These are phyloP conservation scores for Eupelmus urozonus DNA, from an alignment of 2,888 invertebrate genomes.

Conservation along the genomic window DNA sequence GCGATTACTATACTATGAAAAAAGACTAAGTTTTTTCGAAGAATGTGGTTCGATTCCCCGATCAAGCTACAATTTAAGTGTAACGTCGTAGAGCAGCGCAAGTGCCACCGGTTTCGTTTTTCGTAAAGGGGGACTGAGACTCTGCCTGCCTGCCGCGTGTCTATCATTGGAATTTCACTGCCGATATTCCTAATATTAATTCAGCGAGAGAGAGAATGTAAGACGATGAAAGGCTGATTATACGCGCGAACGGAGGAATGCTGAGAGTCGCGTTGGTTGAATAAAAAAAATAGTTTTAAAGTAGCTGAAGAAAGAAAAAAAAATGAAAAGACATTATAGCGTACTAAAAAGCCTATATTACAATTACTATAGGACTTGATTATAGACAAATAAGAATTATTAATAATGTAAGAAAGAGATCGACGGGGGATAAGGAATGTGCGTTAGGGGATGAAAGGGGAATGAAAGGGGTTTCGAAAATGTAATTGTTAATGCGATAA, in stretches of 20 bases:
- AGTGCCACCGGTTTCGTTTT: conserved; percentile 60
- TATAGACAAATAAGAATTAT: conserved; percentile 61
- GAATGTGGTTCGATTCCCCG: conserved; percentile 54
- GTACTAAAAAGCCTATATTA: conserved; percentile 73
- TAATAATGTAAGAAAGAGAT: conserved; percentile 62
- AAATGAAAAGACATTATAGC: conserved; percentile 64
- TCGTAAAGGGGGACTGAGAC: conserved; percentile 53
- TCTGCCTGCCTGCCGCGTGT: conserved; percentile 74
- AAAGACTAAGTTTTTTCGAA: conserved; percentile 40
- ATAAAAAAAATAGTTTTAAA: conserved; percentile 47
- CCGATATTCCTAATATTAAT: conserved; percentile 74
- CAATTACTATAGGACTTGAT: conserved; percentile 70
- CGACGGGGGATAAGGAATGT: conserved; percentile 49
- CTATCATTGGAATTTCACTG: conserved; percentile 77
- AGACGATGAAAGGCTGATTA: conserved; percentile 56
- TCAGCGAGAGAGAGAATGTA: conserved; percentile 51
- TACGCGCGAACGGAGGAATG: conserved; percentile 50
- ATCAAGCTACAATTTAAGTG: conserved; percentile 45
- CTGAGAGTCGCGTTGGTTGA: conserved; percentile 20
- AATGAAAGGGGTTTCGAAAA: conserved; percentile 23
- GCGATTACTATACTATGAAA: not conserved
- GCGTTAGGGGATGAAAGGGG: conserved; percentile 1
- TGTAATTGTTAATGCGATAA: conserved; percentile 63
- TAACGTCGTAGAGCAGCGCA: conserved; percentile 60
- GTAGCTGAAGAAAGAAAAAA: conserved; percentile 44